phyloP scores from a whole-genome alignment of 30 jellyfish, hydroid and myxozoan genomes.

The Mastigias papua region DNA sequence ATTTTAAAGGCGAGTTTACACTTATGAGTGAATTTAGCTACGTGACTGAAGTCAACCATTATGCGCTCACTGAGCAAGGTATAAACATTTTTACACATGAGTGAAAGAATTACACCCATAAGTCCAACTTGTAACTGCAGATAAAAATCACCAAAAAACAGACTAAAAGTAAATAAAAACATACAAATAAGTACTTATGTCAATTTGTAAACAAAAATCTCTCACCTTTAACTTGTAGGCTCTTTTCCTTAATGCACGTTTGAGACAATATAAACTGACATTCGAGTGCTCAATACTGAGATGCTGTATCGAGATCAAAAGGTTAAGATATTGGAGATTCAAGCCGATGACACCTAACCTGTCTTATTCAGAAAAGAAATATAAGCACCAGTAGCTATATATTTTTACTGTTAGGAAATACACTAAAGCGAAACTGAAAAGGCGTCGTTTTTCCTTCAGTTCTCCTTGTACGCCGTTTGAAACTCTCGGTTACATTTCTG shows the following conservation, averaged over 20 bases:
- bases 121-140: not conserved
- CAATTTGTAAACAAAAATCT: not conserved
- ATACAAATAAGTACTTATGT: too few species aligned
- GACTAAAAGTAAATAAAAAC: too few species aligned
- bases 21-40: too few species aligned
- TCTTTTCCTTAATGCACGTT: slow-evolving; percentile 19
- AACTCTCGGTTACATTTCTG: not conserved
- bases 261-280: slow-evolving; percentile 25
- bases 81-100: slow-evolving; percentile 23
- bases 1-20: too few species aligned
- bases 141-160: not conserved
- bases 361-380: slow-evolving; percentile 36
- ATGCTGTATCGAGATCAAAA: slow-evolving; percentile 32
- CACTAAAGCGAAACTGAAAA: not conserved
- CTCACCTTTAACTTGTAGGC: not conserved
- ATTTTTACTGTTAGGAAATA: slow-evolving; percentile 19
- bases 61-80: slow-evolving; percentile 27
- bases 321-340: slow-evolving; percentile 20
- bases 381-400: slow-evolving; percentile 23
- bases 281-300: not conserved
- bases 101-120: not conserved
- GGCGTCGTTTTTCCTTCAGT: not conserved
- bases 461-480: not conserved
- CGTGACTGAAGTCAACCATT: not conserved
- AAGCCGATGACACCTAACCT: slow-evolving; percentile 1